phyloP scores from a whole-genome alignment of 2,797 vertebrate genomes.

The Myotis daubentonii region DNA sequence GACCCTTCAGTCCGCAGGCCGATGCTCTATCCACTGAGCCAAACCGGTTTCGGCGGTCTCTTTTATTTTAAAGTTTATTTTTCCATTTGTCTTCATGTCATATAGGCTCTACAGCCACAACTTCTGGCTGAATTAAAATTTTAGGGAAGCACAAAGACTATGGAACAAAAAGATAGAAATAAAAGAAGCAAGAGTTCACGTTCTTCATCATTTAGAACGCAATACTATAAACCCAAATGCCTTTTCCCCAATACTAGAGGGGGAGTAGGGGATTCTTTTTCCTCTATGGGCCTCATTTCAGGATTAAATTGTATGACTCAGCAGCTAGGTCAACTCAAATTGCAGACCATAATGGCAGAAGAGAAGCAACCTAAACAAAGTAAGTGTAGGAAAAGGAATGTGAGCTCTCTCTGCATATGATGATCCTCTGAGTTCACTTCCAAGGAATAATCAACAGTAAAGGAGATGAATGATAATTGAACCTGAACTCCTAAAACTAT shows the following conservation, averaged over 20 bases:
- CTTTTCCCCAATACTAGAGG: background rate
- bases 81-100: background rate
- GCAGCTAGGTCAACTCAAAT: background rate
- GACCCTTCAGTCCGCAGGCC: no score
- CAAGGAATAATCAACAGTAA: background rate
- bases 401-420: background rate
- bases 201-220: slow-evolving; percentile 11
- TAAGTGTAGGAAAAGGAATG: background rate
- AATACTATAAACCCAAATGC: background rate
- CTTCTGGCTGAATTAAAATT: background rate
- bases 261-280: background rate
- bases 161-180: background rate
- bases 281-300: background rate
- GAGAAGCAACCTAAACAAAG: slow-evolving; percentile 9
- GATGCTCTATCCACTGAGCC: no score
- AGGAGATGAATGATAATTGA: background rate
- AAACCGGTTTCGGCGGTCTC: no score
- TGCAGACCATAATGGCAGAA: background rate
- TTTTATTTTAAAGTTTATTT: slow-evolving; percentile 55
- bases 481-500: background rate
- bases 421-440: background rate
- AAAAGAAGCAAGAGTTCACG: background rate
- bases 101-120: background rate
- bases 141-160: background rate
- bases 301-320: slow-evolving; percentile 20